These are phyloP conservation scores for Sibirionetta formosa DNA, from an alignment of 2,797 vertebrate genomes.

Conservation along the genomic window DNA sequence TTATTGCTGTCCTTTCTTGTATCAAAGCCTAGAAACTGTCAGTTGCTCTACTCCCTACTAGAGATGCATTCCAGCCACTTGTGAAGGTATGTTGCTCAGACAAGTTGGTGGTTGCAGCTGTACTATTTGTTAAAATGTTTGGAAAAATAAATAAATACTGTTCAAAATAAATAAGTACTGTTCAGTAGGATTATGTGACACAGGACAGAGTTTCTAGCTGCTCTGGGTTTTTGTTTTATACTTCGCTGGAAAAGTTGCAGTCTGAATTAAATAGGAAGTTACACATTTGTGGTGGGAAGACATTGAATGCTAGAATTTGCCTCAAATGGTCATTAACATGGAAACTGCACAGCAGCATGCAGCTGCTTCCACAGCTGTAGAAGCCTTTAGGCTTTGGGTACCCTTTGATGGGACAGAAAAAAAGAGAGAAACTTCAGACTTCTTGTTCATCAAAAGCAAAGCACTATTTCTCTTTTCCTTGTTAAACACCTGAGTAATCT, in stretches of 20 bases:
- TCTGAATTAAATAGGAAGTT: not conserved
- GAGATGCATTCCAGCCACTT: not conserved
- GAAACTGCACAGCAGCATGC: not conserved
- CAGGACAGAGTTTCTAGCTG: not conserved
- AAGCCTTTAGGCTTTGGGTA: not conserved
- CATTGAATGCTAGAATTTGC: not conserved
- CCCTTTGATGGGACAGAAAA: not conserved
- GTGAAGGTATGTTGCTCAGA: not conserved
- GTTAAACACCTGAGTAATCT: conserved; percentile 6
- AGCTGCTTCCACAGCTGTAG: not conserved
- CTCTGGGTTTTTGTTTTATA: not conserved
- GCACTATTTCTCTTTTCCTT: not conserved
- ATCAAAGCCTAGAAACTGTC: not conserved
- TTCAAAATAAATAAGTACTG: not conserved
- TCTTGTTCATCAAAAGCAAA: not conserved
- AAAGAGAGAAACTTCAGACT: not conserved
- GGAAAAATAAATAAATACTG: not conserved
- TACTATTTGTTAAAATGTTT: not conserved
- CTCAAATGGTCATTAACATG: not conserved
- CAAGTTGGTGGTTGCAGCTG: not conserved
- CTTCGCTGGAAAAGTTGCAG: not conserved
- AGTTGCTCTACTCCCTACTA: not conserved
- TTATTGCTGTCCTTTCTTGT: conserved; percentile 34
- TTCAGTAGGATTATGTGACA: not conserved
- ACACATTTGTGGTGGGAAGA: not conserved